Percentiles rank a stretch among this genome's conserved stretches.
phyloP scores from a whole-genome alignment of 2,113 vertebrate genomes.

The Oxygymnocypris stewartii region DNA sequence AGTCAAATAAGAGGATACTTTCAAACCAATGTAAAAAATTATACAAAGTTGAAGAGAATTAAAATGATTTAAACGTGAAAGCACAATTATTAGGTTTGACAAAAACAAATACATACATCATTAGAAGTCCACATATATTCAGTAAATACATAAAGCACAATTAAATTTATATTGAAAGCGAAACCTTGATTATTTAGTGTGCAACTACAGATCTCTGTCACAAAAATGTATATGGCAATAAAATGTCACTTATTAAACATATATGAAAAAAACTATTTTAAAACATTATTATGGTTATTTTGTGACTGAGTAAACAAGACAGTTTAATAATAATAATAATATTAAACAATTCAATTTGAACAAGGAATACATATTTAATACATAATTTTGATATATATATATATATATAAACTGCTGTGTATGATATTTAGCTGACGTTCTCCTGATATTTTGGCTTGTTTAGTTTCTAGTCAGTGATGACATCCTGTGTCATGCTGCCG shows the following conservation, averaged over 20 bases:
- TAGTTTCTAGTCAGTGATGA: slow-evolving; percentile 1
- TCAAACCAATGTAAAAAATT: slow-evolving; percentile 20
- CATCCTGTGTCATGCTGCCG: not conserved
- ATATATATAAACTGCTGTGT: not conserved
- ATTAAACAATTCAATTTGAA: not conserved
- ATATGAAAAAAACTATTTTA: not conserved
- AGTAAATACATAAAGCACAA: slow-evolving; percentile 5
- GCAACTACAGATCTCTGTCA: not conserved
- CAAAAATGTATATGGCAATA: not conserved
- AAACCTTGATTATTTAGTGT: slow-evolving; percentile 9
- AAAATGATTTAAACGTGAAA: slow-evolving; percentile 17
- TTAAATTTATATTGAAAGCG: not conserved
- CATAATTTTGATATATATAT: not conserved
- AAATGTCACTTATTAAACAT: not conserved
- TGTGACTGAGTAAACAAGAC: not conserved
- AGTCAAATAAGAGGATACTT: slow-evolving; percentile 4
- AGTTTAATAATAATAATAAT: not conserved
- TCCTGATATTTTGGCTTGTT: not conserved
- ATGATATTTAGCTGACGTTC: not conserved
- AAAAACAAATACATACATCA: not conserved
- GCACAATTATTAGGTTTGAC: not conserved
- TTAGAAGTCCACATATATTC: not conserved
- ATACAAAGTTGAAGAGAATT: slow-evolving; percentile 14
- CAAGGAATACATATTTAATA: not conserved
- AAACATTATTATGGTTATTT: not conserved